Conservation (phyloP, 2,113 vertebrate genomes). For the Ptychochromis oligacanthus region DNA sequence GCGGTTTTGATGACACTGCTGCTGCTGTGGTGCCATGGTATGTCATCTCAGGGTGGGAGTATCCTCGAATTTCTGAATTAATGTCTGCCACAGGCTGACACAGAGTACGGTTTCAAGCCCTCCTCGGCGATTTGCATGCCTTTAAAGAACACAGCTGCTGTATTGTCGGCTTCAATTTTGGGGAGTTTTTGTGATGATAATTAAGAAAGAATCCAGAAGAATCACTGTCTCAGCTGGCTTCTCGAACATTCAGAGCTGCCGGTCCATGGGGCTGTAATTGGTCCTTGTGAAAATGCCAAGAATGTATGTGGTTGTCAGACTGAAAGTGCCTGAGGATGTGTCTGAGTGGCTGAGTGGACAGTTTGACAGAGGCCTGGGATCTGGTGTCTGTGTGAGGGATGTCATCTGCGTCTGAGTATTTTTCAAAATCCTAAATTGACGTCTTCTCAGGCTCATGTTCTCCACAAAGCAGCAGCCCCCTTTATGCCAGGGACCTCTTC, state of each 20-base stretch:
- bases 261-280: conserved; percentile 45
- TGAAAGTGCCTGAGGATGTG: conserved; percentile 44
- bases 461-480: not conserved
- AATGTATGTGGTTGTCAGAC: conserved; percentile 58
- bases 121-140: not conserved
- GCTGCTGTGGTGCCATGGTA: conserved; percentile 13
- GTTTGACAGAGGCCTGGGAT: conserved; percentile 32
- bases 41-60: conserved; percentile 19
- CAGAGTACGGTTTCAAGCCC: not conserved
- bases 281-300: conserved; percentile 57
- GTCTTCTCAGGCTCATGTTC: conserved; percentile 8
- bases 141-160: conserved; percentile 26
- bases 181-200: conserved; percentile 46
- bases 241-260: conserved; percentile 45
- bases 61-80: conserved; percentile 15
- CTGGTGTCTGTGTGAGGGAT: not conserved
- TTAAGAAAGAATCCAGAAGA: conserved; percentile 28
- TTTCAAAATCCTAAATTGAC: conserved; percentile 13
- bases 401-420: not conserved
- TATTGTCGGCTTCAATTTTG: conserved; percentile 11
- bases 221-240: conserved; percentile 26
- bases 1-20: conserved; percentile 31
- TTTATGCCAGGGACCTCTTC: not conserved
- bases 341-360: conserved; percentile 37
- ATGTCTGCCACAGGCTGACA: not conserved